Evolutionary conservation across 2,113 vertebrate species (phyloP), one percentile per base, ranked within the genome.

Genomic region (Tringa solitaria): DNA sequence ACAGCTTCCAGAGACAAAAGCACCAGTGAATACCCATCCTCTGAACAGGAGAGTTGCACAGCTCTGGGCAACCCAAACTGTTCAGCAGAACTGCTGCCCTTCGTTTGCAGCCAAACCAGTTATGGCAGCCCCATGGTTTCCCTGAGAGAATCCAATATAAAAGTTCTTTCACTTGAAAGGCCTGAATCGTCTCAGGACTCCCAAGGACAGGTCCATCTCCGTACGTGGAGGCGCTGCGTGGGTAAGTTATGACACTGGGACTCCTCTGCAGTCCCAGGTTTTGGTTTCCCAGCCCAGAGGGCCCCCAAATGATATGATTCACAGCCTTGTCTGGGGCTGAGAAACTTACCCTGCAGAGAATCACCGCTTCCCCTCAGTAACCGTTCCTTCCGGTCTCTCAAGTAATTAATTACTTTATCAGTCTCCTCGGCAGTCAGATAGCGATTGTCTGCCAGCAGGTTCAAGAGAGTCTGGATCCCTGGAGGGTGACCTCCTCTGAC

Each of bases 381-480:
- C n/a, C 99, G 98, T 32, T 98, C 98, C 92, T 99, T 98, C 89
- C 99, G 98, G 77, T 99, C 99, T 60, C 99, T 98, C 95, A 99
- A 97, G 96, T 99, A 99, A 35, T 98, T 98, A 77, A 99, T 98
- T 26, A 99, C 98, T 94, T 98, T 97, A 73, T 99, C 99, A 3
- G 99, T 98, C 95, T 99, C 99, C 30, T 99, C 99, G 0, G 99
- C 98, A 16, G 99, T 99, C 37, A 99, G 96, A 92, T 99, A 99
- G 95, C 99, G 99, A 86, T 98, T 98, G 90, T 98, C 98, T 39
- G 98, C 98, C 97, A 98, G 96, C 84, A 98, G 94, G 96, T 98
- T 98, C 87, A 98, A 53, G n/a, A 98, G 97, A n/a, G 96, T 96
- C 83, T 98, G 98, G 45, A 98, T 98, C 33, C 89, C 97, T 0